A percentile compares a stretch with the other conserved stretches of the same genome.
phyloP scores from a whole-genome alignment of 2,888 invertebrate species.

The Drosophila maculinotata region DNA sequence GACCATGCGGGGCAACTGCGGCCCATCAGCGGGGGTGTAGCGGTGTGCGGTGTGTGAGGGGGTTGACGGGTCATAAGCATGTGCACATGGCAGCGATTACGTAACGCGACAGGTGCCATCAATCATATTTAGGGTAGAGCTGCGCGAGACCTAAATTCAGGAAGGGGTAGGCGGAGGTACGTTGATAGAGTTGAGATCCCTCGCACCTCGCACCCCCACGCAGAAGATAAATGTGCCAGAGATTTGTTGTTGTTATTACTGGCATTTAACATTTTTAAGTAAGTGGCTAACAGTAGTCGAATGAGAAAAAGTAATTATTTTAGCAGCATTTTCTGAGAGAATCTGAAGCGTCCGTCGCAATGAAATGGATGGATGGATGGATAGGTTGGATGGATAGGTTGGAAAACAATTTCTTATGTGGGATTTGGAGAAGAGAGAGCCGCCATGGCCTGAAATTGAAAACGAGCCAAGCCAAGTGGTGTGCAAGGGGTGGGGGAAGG shows the following conservation, averaged over 20 bases:
- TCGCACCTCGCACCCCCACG: not conserved
- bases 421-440: constrained; percentile 58
- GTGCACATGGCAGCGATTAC: constrained; percentile 73
- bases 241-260: constrained; percentile 53
- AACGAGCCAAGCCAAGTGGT: constrained; percentile 55
- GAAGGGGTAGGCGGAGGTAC: not conserved
- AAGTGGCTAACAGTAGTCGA: constrained; percentile 58
- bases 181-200: constrained; percentile 4
- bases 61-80: constrained; percentile 59
- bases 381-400: constrained; percentile 66
- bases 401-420: constrained; percentile 77
- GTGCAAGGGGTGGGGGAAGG: constrained; percentile 5
- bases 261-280: constrained; percentile 62
- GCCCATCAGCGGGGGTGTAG: too few species aligned
- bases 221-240: constrained; percentile 61
- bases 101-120: constrained; percentile 78
- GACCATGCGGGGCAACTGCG: too few species aligned
- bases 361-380: constrained; percentile 41
- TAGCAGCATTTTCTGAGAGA: constrained; percentile 11
- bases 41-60: not conserved
- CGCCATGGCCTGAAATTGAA: constrained; percentile 69
- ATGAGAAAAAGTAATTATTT: constrained; percentile 32
- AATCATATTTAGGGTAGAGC: constrained; percentile 71
- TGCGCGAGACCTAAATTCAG: not conserved
- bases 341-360: constrained; percentile 24